Conservation (phyloP, 2,888 invertebrate species). For the Phengaris arion region DNA sequence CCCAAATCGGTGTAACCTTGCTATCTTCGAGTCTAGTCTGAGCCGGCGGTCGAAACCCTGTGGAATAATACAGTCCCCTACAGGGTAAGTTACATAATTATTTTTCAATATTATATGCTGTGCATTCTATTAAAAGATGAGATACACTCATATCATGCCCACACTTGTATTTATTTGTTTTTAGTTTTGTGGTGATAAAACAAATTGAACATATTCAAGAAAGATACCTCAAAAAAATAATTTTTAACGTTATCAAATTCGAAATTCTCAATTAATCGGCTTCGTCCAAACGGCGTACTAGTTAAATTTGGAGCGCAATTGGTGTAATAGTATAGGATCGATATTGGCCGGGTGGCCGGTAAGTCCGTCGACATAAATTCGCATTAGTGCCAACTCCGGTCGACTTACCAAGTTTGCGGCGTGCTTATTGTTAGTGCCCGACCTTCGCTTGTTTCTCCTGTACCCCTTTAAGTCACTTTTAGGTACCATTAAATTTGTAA, state of each 20-base stretch:
- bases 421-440: slow-evolving; percentile 60
- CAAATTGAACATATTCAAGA: no score
- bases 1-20: no score
- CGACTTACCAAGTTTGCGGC: slow-evolving; percentile 72
- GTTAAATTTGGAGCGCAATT: slow-evolving; percentile 63
- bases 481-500: not conserved
- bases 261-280: slow-evolving; percentile 3
- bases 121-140: no score
- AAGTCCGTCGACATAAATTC: slow-evolving; percentile 75
- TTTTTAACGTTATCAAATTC: slow-evolving; percentile 6
- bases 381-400: slow-evolving; percentile 77
- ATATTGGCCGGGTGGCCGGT: slow-evolving; percentile 56
- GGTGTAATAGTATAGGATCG: slow-evolving; percentile 61
- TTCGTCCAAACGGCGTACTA: slow-evolving; percentile 42
- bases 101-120: no score
- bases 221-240: not conserved
- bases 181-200: no score
- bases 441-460: slow-evolving; percentile 30
- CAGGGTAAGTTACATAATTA: no score
- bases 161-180: no score
- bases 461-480: not conserved
- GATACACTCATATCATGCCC: no score
- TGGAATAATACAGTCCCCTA: no score
- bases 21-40: no score
- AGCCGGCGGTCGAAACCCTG: no score